Evolutionary conservation across 2,797 vertebrate genomes (phyloP).

Genomic region (Tragelaphus eurycerus): DNA sequence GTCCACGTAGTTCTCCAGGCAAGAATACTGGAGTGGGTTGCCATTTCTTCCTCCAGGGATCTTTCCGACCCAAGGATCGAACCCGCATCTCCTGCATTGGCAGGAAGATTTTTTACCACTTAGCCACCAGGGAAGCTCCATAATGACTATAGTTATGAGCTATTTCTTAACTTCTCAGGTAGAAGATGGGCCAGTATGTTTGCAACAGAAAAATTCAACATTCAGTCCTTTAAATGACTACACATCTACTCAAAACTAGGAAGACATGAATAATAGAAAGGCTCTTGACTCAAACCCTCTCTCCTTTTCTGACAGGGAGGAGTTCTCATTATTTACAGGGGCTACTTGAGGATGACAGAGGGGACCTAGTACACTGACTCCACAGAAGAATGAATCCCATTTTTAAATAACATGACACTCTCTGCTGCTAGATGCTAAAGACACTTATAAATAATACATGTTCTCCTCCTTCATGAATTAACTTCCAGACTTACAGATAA

Average conservation of each 20-base stretch:
- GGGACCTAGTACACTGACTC: neutral
- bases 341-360: neutral
- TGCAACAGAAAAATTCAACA: neutral
- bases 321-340: neutral
- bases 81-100: neutral
- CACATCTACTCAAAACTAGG: neutral
- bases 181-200: neutral
- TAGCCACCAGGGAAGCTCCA: neutral
- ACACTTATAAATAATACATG: slow-evolving; percentile 14
- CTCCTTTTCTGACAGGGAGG: neutral
- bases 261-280: neutral
- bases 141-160: neutral
- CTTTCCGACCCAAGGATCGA: neutral
- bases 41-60: neutral
- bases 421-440: neutral
- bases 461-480: neutral
- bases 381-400: neutral
- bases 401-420: neutral
- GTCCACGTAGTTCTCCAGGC: neutral
- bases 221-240: neutral
- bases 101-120: neutral
- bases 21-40: neutral
- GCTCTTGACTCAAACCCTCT: neutral
- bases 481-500: slow-evolving; percentile 12
- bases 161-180: neutral